phyloP scores from a whole-genome alignment of 1,140 invertebrate genomes.

The Dysdera silvatica region DNA sequence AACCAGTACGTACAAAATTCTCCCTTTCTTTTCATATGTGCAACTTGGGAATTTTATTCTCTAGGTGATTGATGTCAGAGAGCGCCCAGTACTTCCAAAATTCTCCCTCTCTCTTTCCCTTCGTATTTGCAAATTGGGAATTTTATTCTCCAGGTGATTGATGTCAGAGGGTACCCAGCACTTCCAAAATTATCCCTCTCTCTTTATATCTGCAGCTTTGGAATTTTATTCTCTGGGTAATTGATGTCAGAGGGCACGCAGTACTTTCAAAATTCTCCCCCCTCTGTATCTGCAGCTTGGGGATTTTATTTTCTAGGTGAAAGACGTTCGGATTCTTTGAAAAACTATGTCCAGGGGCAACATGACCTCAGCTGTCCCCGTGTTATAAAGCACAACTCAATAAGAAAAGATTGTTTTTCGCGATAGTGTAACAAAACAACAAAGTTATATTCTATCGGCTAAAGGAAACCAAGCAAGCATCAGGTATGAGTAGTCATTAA shows the following conservation, averaged over 20 bases:
- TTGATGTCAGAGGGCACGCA: neutral
- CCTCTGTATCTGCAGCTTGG: too few relatives aligned
- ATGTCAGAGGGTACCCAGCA: neutral
- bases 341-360: too few relatives aligned
- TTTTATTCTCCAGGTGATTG: neutral
- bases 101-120: conserved; percentile 4
- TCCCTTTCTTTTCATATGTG: conserved; percentile 8
- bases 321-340: too few relatives aligned
- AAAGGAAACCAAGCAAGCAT: too few relatives aligned
- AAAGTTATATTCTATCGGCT: too few relatives aligned
- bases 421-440: too few relatives aligned
- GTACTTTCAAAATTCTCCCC: neutral
- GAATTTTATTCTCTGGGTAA: neutral
- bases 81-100: neutral
- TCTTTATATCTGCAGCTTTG: neutral
- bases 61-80: neutral
- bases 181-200: neutral
- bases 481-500: too few relatives aligned
- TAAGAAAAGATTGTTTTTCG: too few relatives aligned
- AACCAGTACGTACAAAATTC: neutral
- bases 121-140: conserved; percentile 3
- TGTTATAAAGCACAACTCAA: too few relatives aligned
- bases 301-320: too few relatives aligned
- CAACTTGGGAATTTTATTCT: too few relatives aligned
- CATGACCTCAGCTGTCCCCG: too few relatives aligned